phyloP scores from a whole-genome alignment of 2,888 invertebrate species.

The Philereme transversata region DNA sequence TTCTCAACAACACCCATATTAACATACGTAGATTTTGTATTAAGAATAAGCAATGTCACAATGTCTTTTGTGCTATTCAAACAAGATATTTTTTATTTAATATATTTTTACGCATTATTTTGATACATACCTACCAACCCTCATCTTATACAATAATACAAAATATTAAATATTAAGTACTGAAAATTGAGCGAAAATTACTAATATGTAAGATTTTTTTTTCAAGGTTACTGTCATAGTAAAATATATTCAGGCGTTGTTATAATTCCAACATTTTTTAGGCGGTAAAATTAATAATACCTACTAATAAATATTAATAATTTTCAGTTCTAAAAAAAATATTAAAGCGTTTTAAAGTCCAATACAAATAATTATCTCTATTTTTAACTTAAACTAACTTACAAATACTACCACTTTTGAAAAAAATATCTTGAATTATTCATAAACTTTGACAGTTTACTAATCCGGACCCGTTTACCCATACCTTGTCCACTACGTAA shows the following conservation, averaged over 20 bases:
- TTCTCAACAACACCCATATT: neutral
- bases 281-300: neutral
- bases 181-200: neutral
- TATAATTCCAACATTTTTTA: neutral
- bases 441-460: neutral
- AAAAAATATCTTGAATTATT: neutral
- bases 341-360: too few relatives aligned
- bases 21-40: neutral
- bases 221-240: neutral
- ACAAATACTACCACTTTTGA: too few relatives aligned
- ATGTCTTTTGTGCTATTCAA: slow-evolving; percentile 4
- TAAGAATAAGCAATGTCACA: neutral
- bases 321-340: too few relatives aligned
- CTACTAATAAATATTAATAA: neutral
- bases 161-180: neutral
- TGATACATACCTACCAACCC: neutral
- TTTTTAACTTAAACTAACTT: too few relatives aligned
- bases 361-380: too few relatives aligned
- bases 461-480: neutral
- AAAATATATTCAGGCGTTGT: neutral
- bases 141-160: too few relatives aligned
- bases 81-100: neutral
- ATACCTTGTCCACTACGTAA: slow-evolving; percentile 1
- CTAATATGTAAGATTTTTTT: neutral
- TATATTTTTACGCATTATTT: neutral